Evolutionary conservation across 2,113 vertebrate genomes (phyloP).

Genomic region (Stomatorhinus ivindoensis): DNA sequence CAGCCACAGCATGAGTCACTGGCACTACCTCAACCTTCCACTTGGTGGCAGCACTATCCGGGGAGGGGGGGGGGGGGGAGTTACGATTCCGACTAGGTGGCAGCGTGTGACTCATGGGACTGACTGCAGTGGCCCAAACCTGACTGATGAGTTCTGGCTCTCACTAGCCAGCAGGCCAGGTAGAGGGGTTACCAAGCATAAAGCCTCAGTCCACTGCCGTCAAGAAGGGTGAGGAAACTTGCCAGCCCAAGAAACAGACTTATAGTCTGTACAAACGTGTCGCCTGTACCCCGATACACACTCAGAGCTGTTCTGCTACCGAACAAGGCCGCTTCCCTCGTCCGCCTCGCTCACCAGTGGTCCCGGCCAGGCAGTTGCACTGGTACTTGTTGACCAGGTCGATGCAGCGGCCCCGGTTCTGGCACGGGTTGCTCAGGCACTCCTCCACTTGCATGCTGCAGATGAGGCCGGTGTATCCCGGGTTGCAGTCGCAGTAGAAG

Average conservation of each 20-base stretch:
- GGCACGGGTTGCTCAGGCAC: constrained; percentile 82
- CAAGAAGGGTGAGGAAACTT: neutral
- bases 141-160: neutral
- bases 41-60: neutral
- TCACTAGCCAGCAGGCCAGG: neutral
- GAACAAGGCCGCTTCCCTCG: neutral
- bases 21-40: neutral
- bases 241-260: neutral
- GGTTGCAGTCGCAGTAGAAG: constrained; percentile 72
- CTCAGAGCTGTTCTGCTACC: neutral
- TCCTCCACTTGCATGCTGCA: constrained; percentile 83
- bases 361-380: constrained; percentile 78
- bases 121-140: neutral
- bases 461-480: constrained; percentile 82
- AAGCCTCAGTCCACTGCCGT: neutral
- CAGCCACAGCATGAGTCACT: neutral
- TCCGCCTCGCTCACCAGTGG: constrained; percentile 56
- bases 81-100: neutral
- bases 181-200: neutral
- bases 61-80: too few relatives aligned
- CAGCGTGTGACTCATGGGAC: neutral
- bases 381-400: constrained; percentile 85
- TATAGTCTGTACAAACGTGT: neutral
- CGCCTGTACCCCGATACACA: neutral
- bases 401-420: constrained; percentile 80